phyloP scores from a whole-genome alignment of 2,888 invertebrate genomes.

The Lycia hirtaria region DNA sequence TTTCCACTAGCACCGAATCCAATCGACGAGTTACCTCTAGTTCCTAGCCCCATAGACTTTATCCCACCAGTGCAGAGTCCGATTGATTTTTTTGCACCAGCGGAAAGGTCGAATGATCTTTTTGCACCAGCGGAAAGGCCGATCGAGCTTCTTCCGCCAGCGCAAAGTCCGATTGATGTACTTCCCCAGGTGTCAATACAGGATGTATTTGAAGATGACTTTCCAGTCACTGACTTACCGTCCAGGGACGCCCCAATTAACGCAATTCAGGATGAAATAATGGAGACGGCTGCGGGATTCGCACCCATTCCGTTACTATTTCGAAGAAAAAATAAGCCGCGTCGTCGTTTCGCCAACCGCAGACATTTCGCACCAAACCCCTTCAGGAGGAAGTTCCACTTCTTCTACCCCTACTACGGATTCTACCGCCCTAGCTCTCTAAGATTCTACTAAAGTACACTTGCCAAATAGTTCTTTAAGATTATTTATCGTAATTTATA shows the following conservation, averaged over 20 bases:
- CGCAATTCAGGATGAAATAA: constrained; percentile 66
- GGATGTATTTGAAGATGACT: constrained; percentile 34
- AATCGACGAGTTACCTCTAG: too few species aligned
- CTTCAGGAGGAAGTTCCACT: constrained; percentile 55
- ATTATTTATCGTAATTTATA: constrained; percentile 34
- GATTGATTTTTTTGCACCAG: neutral
- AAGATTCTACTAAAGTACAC: constrained; percentile 62
- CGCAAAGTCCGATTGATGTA: constrained; percentile 1
- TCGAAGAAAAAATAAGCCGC: constrained; percentile 50
- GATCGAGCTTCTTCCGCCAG: constrained; percentile 1
- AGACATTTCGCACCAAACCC: constrained; percentile 63
- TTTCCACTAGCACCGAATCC: neutral
- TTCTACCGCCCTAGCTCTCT: constrained; percentile 68
- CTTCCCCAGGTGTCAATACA: constrained; percentile 27
- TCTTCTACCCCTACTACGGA: constrained; percentile 62
- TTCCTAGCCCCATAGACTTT: too few species aligned
- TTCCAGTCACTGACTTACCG: constrained; percentile 42
- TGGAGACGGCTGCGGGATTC: constrained; percentile 75
- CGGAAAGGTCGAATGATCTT: neutral
- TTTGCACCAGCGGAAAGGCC: neutral
- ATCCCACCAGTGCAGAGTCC: neutral
- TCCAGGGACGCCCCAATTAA: constrained; percentile 52
- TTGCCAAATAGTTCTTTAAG: constrained; percentile 41
- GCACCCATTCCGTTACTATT: constrained; percentile 63
- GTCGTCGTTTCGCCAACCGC: constrained; percentile 59